phyloP scores from a whole-genome alignment of 2,797 vertebrate genomes.

The Leptoclinus maculatus region DNA sequence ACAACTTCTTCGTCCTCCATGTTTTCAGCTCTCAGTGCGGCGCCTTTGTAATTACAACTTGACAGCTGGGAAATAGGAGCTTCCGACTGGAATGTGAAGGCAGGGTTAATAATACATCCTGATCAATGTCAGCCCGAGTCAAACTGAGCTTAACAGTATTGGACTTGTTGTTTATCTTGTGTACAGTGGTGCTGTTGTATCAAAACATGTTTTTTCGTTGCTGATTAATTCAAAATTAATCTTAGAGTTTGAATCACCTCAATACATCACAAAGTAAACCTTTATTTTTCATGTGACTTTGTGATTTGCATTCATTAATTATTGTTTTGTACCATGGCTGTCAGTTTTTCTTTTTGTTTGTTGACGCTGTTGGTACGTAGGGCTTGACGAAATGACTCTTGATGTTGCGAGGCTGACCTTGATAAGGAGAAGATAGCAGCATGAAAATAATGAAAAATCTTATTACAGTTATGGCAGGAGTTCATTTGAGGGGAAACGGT shows the following conservation, averaged over 20 bases:
- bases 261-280: not conserved
- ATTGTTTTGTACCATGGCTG: not conserved
- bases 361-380: not conserved
- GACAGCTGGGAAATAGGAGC: slow-evolving; percentile 43
- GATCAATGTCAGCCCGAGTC: slow-evolving; percentile 43
- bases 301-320: slow-evolving; percentile 7
- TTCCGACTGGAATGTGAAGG: slow-evolving; percentile 26
- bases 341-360: not conserved
- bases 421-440: not conserved
- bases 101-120: slow-evolving; percentile 56
- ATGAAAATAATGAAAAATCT: not conserved
- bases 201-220: slow-evolving; percentile 17
- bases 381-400: not conserved
- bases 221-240: slow-evolving; percentile 20
- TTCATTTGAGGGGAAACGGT: not conserved
- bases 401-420: not conserved
- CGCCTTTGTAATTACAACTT: slow-evolving; percentile 52
- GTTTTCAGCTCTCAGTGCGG: slow-evolving; percentile 30
- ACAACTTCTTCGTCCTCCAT: slow-evolving; percentile 22
- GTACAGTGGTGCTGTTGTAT: slow-evolving; percentile 9
- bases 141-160: slow-evolving; percentile 35
- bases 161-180: slow-evolving; percentile 39
- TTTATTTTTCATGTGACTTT: slow-evolving; percentile 13
- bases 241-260: not conserved
- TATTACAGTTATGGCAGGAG: not conserved